Percentiles rank a stretch among this genome's conserved stretches.
These are phyloP conservation scores for Xenopus petersii DNA, from an alignment of 2,797 vertebrate species.

Conservation along the genomic window DNA sequence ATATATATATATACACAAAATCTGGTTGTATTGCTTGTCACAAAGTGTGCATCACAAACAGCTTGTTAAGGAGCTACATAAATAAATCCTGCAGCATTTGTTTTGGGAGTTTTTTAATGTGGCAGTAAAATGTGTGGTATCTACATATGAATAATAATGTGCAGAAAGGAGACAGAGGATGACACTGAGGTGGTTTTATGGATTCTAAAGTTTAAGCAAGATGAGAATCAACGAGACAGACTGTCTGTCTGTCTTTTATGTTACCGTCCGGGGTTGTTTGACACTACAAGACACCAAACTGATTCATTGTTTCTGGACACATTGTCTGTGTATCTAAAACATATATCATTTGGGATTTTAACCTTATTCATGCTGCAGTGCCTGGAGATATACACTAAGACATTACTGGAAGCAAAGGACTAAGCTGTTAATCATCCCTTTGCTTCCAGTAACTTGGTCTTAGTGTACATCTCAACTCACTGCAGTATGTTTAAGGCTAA, in stretches of 20 bases:
- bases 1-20: too few species aligned
- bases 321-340: constrained; percentile 17
- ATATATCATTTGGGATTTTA: constrained; percentile 22
- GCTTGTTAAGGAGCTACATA: not conserved
- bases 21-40: too few species aligned
- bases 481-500: too few species aligned
- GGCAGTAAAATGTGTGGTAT: constrained; percentile 31
- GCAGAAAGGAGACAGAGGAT: constrained; percentile 33
- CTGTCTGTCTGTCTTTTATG: constrained; percentile 50
- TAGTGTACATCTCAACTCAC: too few species aligned
- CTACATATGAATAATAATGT: constrained; percentile 44
- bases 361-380: constrained; percentile 15
- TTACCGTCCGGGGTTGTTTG: constrained; percentile 39
- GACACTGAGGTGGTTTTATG: constrained; percentile 46
- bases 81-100: not conserved
- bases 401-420: not conserved
- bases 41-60: not conserved
- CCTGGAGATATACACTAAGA: not conserved
- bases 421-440: not conserved
- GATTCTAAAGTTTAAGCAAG: constrained; percentile 42
- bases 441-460: too few species aligned
- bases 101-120: constrained; percentile 22
- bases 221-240: constrained; percentile 42
- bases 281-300: constrained; percentile 34
- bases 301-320: constrained; percentile 27